Evolutionary conservation across 2,888 invertebrate species (phyloP), one percentile per base, ranked within the genome.

Genomic region (Trachelus troglodyta): DNA sequence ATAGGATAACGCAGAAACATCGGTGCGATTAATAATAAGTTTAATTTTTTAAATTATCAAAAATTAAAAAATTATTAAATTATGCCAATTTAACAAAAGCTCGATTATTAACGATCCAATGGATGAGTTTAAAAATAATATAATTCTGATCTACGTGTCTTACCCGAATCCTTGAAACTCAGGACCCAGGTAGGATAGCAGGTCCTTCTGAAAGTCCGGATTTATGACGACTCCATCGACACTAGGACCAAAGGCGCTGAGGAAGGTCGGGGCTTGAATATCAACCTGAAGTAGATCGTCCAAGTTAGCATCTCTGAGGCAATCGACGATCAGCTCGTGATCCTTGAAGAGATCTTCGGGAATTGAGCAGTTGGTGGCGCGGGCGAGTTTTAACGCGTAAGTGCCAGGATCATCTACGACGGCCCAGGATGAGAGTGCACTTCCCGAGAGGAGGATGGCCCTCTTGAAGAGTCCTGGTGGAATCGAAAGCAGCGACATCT

Each of bases 221-320:
- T 96, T 96, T 88, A 98, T 97, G 81, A 98, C 98, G 83, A 98
- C 98, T 76, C 97, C 98, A 90, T 98, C 98, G 76, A 98, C 96
- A 85, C 97, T 97, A 23, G 98, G 98, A 11, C 98, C 98, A 89
- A 98, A 98, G 0, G 97, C 95, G 83, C 96, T 96, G 77, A 97
- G 92, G 91, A 96, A 97, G 79, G 96, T 96, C 4, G 97, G 97
- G 12, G 97, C 95, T 83, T 94, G 94, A 88, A 96, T 95, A 91
- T 96, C 96, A 69, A 95, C 94, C 69, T 94, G 93, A 91, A 96
- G 93, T 68, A 97, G 92, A 83, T 96, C 95, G 81, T 95, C 95
- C 82, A 97, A 93, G 23, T 95, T 93, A 11, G 95, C 94, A 84
- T 96, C 96, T 85, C 97, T 93, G 69, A 97, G 93, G 88, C 97